phyloP scores from a whole-genome alignment of 2,888 invertebrate genomes.

The Luffia ferchaultella region DNA sequence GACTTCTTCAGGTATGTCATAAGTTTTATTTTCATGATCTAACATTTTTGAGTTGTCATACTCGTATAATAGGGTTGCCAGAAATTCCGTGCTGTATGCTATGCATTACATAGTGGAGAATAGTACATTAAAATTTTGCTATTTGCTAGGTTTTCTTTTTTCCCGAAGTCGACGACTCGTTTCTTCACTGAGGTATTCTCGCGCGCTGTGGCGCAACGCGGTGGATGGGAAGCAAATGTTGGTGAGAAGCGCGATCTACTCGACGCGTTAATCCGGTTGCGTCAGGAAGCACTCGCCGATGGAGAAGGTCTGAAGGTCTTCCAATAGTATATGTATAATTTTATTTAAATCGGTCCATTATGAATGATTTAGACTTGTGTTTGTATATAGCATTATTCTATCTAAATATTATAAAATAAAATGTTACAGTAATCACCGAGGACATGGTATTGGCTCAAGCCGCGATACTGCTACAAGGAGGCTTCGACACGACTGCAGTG shows the following conservation, averaged over 20 bases:
- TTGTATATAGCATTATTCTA: too few relatives aligned
- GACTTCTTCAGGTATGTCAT: constrained; percentile 28
- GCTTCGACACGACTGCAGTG: constrained; percentile 32
- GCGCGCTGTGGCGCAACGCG: constrained; percentile 24
- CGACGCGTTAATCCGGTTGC: constrained; percentile 33
- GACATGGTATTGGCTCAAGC: constrained; percentile 36
- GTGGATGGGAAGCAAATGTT: constrained; percentile 16
- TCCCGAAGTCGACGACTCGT: constrained; percentile 25
- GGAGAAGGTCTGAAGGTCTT: constrained; percentile 21
- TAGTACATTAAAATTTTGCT: neutral
- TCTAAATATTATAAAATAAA: neutral
- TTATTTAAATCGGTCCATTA: too few relatives aligned
- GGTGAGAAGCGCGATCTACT: constrained; percentile 26
- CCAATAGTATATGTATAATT: too few relatives aligned
- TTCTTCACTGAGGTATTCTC: constrained; percentile 27
- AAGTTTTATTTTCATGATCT: too few relatives aligned
- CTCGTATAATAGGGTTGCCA: too few relatives aligned
- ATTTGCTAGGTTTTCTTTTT: constrained; percentile 28
- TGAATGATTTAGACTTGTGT: too few relatives aligned
- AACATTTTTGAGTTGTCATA: too few relatives aligned
- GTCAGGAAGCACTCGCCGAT: constrained; percentile 24
- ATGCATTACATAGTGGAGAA: too few relatives aligned
- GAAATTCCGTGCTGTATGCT: too few relatives aligned
- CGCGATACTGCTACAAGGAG: constrained; percentile 33
- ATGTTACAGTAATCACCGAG: constrained; percentile 25